Conservation (phyloP, 2,797 vertebrate species). For the Cossypha polioptera region DNA sequence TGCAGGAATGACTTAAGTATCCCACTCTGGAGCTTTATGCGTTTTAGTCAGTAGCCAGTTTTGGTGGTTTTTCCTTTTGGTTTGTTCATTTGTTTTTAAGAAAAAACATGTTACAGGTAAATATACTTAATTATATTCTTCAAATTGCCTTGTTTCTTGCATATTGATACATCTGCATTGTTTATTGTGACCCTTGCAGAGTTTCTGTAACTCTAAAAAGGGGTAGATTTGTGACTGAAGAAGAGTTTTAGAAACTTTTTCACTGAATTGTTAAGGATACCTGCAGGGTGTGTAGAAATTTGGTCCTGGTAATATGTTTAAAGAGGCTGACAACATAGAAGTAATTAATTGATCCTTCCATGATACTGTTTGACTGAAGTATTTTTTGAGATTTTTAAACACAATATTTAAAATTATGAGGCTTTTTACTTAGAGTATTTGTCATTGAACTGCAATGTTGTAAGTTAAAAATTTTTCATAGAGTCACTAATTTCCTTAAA, state of each 20-base stretch:
- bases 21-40: neutral
- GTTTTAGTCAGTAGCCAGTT: neutral
- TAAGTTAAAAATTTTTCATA: neutral
- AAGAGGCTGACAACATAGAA: neutral
- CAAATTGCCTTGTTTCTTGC: neutral
- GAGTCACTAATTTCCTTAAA: neutral
- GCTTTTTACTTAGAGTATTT: neutral
- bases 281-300: neutral
- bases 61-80: neutral
- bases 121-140: neutral
- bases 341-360: neutral
- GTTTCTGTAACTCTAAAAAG: neutral
- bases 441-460: neutral
- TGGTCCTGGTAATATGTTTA: neutral
- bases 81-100: neutral
- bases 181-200: neutral
- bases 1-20: neutral
- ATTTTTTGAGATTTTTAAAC: neutral
- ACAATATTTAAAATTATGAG: neutral
- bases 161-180: neutral
- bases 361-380: neutral
- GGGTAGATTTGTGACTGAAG: neutral
- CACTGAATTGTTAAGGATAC: neutral
- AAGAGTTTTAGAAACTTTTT: neutral
- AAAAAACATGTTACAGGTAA: neutral